These are phyloP conservation scores for Chionis minor DNA, from an alignment of 2,113 vertebrate species.

Conservation along the genomic window DNA sequence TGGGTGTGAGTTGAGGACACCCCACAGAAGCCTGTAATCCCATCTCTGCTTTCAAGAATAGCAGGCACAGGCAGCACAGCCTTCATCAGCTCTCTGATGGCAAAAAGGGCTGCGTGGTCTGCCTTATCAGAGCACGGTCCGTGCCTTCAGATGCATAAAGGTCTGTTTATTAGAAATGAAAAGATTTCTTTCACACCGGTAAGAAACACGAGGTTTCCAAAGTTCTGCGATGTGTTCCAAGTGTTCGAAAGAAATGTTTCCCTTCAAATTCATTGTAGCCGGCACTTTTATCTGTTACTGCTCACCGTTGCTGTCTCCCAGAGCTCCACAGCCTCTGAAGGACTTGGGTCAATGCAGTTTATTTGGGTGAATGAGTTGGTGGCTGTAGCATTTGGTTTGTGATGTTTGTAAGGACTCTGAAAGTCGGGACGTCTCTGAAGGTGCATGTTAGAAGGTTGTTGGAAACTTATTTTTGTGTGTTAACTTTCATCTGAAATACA, in stretches of 20 bases:
- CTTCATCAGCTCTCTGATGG: neutral
- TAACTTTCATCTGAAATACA: neutral
- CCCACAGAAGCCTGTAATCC: conserved; percentile 16
- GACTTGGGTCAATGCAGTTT: neutral
- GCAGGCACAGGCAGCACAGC: neutral
- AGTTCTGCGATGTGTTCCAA: rapidly evolving
- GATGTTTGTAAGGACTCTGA: neutral
- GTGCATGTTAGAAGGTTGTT: neutral
- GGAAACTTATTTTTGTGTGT: neutral
- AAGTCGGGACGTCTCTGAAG: neutral
- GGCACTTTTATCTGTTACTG: neutral
- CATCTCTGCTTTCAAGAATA: neutral
- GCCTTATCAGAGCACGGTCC: neutral
- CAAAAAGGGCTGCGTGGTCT: neutral
- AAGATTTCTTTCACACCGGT: neutral
- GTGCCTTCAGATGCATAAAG: neutral
- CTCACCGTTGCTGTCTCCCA: neutral
- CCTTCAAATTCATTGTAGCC: neutral
- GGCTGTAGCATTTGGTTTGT: neutral
- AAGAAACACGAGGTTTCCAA: neutral
- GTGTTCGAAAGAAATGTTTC: neutral
- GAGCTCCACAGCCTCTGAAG: neutral
- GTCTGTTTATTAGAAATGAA: neutral
- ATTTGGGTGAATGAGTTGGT: neutral
- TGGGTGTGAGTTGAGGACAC: conserved; percentile 21